Base-by-base conservation (phyloP, 2,888 invertebrate species). In the Drosophila birchii region DNA sequence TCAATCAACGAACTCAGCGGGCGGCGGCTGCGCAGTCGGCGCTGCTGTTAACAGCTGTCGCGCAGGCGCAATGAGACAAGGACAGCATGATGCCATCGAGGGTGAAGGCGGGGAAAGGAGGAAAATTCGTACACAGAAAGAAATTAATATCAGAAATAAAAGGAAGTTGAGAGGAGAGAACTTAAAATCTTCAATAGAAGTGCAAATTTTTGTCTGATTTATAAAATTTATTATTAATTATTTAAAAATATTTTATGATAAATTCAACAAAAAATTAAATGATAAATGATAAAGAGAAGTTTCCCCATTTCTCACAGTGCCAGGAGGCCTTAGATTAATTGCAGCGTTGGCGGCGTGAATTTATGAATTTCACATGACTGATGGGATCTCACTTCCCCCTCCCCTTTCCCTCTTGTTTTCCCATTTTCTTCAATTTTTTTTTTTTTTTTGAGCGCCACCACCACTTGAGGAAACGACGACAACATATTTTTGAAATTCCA, bases 1-100 rank as follows among this genome's bases (percentile, higher is more conserved):
- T 88, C 89, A 89, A 88, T 88, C 90, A 89, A 86, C 88, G 83
- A 68, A 61, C 88, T 72, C 90, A 88, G 90, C 85, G 76, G 90
- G 90, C 81, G 87, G 80, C 76, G 84, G 71, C 88, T 68, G 66
- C 34, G 68, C 71, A 16, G 71, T 23, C 23, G 34, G 55, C 76
- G 45, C 67, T 61, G 73, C 89, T 86, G 90, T 88, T 80, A 85
- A 87, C 90, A 86, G 80, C 85, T 86, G 80, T 88, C 80, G 86
- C 80, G 76, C 88, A 75, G 75, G 73, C 84, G 88, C 89, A 43
- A 38, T 26, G 6, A 44, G 43, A 66, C 11, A 64, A 34, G 12
- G 38, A 64, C n/a, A 64, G 18, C 12, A 34, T 5, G 43, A 60
- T 26, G 32, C 12, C 16, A 16, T n/a, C 29, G 8, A 20, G 39